Evolutionary conservation across 2,113 vertebrate species (phyloP), one percentile per base, ranked within the genome.

Genomic region (Phainopepla nitens): DNA sequence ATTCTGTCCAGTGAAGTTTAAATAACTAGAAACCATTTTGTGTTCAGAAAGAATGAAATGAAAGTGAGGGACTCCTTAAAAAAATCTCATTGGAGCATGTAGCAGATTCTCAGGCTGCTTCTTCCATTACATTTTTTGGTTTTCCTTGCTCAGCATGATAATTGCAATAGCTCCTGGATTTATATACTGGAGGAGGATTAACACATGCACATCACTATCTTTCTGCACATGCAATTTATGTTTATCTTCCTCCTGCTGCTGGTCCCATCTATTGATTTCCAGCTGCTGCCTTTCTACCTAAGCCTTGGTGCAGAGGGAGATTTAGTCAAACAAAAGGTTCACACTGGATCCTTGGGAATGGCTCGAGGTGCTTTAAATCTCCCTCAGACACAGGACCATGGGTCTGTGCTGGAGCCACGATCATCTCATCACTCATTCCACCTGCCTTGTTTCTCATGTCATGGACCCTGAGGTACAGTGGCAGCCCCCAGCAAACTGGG

Each of bases 231-330:
- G 49, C 87, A 87, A 61, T 90, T 79, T 80, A 53, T 87, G 35
- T 90, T 94, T 93, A 58, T 93, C 75, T 95, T 92, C 54, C 33
- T 88, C 58, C 82, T 70, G 71, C 85, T 94, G 85, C 68, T 86
- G 57, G 54, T 82, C 50, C 62, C 50, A 66, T 61, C 71, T 86
- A 73, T 89, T 83, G 90, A 80, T 92, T 94, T 77, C 68, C 82
- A 83, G 50, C 66, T 90, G 82, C 82, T 88, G 82, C 79, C 50
- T 95, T 88, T 94, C 50, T 62, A 45, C 70, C 45, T 42, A 69
- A 92, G 42, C 62, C 70, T 70, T 28, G 45, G 54, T 78, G 60
- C 76, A 36, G 68, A 44, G 27, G 45, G 79, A 90, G 76, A n/a
- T 73, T 81, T 39, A 78, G 58, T 70, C 68, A 88, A 81, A 78